Evolutionary conservation across 2,888 invertebrate species (phyloP).

Genomic region (Drosophila anomalipes): DNA sequence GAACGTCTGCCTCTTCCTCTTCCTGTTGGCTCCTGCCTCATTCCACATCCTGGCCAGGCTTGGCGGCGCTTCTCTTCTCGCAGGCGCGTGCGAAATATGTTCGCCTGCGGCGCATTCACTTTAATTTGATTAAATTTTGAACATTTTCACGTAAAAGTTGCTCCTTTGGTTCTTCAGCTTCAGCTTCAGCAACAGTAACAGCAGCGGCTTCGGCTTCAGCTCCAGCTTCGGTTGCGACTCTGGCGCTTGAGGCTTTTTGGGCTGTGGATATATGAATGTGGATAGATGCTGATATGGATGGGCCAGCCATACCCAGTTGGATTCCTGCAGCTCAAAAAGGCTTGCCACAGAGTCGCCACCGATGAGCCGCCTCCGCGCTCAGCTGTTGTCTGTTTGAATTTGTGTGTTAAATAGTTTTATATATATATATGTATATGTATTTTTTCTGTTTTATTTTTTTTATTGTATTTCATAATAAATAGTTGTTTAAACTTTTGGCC

Average conservation of each 20-base stretch:
- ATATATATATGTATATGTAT: background rate
- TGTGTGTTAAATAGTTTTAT: constrained; percentile 44
- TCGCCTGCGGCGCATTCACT: constrained; percentile 80
- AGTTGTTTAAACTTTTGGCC: constrained; percentile 79
- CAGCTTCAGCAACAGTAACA: background rate
- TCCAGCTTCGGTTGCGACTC: constrained; percentile 25
- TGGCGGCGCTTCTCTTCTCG: constrained; percentile 51
- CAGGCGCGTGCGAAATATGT: constrained; percentile 77
- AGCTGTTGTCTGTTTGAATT: constrained; percentile 69
- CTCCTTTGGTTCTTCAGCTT: constrained; percentile 61
- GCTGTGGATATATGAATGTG: constrained; percentile 20
- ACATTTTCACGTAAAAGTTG: constrained; percentile 83
- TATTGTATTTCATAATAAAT: constrained; percentile 79
- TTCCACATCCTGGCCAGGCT: constrained; percentile 44
- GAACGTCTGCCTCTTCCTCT: constrained; percentile 12
- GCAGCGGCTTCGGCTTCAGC: background rate
- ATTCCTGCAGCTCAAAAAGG: constrained; percentile 61
- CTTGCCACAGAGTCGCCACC: constrained; percentile 63
- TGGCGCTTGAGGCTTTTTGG: constrained; percentile 24
- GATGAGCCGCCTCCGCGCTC: constrained; percentile 63
- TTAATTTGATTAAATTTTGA: constrained; percentile 83
- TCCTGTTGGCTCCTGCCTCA: constrained; percentile 11
- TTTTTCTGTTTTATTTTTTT: constrained; percentile 41
- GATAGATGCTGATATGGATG: constrained; percentile 42
- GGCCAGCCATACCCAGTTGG: constrained; percentile 50